A percentile compares a stretch with the other conserved stretches of the same genome.
phyloP scores from a whole-genome alignment of 2,888 invertebrate species.

The Pammene fasciana region DNA sequence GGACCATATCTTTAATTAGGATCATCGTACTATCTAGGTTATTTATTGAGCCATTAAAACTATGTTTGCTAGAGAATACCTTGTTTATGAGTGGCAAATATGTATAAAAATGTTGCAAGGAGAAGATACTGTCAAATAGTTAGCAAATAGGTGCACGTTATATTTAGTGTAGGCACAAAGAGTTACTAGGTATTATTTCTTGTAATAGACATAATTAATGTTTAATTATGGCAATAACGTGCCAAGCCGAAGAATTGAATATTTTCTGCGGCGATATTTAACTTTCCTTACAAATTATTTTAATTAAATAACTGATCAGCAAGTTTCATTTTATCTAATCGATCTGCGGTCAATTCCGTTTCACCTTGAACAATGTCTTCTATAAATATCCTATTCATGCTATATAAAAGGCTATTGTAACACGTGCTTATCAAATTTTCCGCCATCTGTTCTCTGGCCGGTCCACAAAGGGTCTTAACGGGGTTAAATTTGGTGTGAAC shows the following conservation, averaged over 20 bases:
- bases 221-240: too few species aligned
- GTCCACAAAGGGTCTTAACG: slow-evolving; percentile 42
- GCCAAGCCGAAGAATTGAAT: background rate
- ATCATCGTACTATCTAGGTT: slow-evolving; percentile 16
- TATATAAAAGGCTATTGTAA: slow-evolving; percentile 13
- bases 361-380: slow-evolving; percentile 17
- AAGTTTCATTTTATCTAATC: slow-evolving; percentile 6
- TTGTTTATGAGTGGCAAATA: background rate
- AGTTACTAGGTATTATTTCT: too few species aligned
- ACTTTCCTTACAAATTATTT: background rate
- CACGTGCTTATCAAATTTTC: slow-evolving; percentile 28
- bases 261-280: background rate
- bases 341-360: slow-evolving; percentile 4
- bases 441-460: slow-evolving; percentile 26
- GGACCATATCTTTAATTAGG: slow-evolving; percentile 27
- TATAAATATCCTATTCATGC: slow-evolving; percentile 16
- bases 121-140: background rate
- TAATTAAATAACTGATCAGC: background rate
- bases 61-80: background rate
- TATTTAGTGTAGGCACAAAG: too few species aligned
- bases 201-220: too few species aligned
- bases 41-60: slow-evolving; percentile 4
- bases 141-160: too few species aligned
- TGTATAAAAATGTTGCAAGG: background rate
- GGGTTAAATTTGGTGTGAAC: slow-evolving; percentile 50